phyloP scores from a whole-genome alignment of 2,888 invertebrate genomes.

The Vanessa cardui region DNA sequence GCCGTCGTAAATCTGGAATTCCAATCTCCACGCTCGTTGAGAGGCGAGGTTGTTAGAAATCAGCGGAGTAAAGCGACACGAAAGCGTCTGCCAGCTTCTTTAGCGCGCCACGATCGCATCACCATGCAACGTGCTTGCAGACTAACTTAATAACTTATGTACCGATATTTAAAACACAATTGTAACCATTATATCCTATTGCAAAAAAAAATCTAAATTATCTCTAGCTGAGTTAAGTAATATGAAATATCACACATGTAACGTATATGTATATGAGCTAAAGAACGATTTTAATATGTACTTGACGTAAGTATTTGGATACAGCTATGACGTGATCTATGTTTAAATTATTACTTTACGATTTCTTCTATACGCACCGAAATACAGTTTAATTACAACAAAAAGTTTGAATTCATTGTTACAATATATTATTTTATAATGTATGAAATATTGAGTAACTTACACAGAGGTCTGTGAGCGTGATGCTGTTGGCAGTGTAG shows the following conservation, averaged over 20 bases:
- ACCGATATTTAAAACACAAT: not conserved
- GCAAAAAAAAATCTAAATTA: too few species aligned
- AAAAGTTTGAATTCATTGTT: not conserved
- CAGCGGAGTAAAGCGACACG: slow-evolving; percentile 61
- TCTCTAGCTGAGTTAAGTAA: too few species aligned
- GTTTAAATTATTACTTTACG: too few species aligned
- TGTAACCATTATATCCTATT: too few species aligned
- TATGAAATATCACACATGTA: too few species aligned
- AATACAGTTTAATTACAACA: too few species aligned
- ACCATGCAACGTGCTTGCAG: slow-evolving; percentile 10
- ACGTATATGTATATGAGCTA: too few species aligned
- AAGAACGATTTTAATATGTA: too few species aligned
- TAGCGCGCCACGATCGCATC: slow-evolving; percentile 43
- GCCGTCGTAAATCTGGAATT: slow-evolving; percentile 61
- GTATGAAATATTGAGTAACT: slow-evolving; percentile 71
- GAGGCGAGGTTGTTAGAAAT: slow-evolving; percentile 60
- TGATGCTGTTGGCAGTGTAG: slow-evolving; percentile 97
- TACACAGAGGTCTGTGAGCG: slow-evolving; percentile 93
- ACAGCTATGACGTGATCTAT: too few species aligned
- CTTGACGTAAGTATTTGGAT: too few species aligned
- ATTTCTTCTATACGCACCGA: not conserved
- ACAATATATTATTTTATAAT: not conserved
- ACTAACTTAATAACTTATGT: not conserved
- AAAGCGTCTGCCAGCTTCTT: slow-evolving; percentile 54
- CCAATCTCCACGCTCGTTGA: slow-evolving; percentile 66